Percentiles rank a stretch among this genome's conserved stretches.
Conservation (phyloP, 2,113 vertebrate genomes). For the Callorhinus ursinus region DNA sequence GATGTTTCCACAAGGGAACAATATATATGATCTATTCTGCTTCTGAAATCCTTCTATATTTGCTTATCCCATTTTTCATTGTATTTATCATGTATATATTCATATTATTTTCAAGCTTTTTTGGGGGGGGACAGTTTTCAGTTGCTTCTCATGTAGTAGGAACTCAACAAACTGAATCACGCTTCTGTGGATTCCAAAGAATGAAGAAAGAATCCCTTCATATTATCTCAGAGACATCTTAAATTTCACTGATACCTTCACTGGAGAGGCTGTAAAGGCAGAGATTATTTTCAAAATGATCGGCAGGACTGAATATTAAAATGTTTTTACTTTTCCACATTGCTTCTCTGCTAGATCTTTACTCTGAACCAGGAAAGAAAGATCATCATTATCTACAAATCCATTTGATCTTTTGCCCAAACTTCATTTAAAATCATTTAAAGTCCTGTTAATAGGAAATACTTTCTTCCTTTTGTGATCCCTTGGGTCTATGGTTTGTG, state of each 20-base stretch:
- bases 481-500: background rate
- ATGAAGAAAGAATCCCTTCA: background rate
- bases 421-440: constrained; percentile 29
- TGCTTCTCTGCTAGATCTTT: background rate
- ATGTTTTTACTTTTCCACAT: background rate
- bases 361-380: background rate
- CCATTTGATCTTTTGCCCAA: background rate
- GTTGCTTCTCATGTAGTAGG: background rate
- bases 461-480: background rate
- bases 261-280: background rate
- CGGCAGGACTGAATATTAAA: background rate
- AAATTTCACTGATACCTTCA: background rate
- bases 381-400: background rate
- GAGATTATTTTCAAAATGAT: constrained; percentile 20
- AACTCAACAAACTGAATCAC: background rate
- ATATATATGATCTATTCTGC: background rate
- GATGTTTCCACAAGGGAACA: background rate
- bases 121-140: background rate
- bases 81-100: background rate
- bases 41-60: background rate
- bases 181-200: background rate
- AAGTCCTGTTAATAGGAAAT: background rate
- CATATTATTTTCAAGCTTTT: background rate
- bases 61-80: background rate
- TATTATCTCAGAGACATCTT: background rate